Evolutionary conservation across 2,113 vertebrate genomes (phyloP), one percentile per base, ranked within the genome.

Genomic region (Agapornis roseicollis): DNA sequence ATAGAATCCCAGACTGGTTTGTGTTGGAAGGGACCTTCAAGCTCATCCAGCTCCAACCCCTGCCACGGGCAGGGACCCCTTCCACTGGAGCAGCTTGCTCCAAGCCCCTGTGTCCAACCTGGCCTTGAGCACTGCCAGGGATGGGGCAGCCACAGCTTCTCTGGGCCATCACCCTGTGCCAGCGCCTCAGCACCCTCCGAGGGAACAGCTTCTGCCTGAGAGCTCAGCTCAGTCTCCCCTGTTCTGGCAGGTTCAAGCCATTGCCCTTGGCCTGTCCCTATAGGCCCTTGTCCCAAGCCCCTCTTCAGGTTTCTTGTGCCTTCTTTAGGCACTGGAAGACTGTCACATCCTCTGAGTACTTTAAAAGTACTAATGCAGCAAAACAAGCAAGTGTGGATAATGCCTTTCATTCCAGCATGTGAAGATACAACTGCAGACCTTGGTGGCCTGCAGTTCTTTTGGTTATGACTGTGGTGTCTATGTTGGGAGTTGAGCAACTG

Each of bases 381-480:
- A 85, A 39, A 64, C 2, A 76, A 65, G 11, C 31, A 64, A 55
- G n/a, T 19, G 44, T 56, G 23, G 29, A 49, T 72, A 58, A 50
- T 69, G 49, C 39, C 25, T 91, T 87, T 79, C 17, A 44, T 82
- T 41, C 61, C 55, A n/a, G 41, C 49, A 27, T 1, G 1, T 28
- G n/a, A 52, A 42, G 81, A 17, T 42, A 6, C 0, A 10, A 6
- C 49, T 88, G 68, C 66, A 52, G 70, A 14, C 10, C 7, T 23
- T 20, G 14, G 65, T 29, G 50, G 39, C 31, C 13, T 0, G 1
- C 0, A 1, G 25, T 80, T 39, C 35, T 18, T 12, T 35, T 28
- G 17, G 29, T 39, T 78, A 3, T 44, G 35, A 27, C 31, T 0
- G 0, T 41, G 41, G 17, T 1, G 10, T 55, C 39, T 3, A 0